Conservation (phyloP, 1,140 invertebrate genomes). For the Drosophila pseudoananassae region DNA sequence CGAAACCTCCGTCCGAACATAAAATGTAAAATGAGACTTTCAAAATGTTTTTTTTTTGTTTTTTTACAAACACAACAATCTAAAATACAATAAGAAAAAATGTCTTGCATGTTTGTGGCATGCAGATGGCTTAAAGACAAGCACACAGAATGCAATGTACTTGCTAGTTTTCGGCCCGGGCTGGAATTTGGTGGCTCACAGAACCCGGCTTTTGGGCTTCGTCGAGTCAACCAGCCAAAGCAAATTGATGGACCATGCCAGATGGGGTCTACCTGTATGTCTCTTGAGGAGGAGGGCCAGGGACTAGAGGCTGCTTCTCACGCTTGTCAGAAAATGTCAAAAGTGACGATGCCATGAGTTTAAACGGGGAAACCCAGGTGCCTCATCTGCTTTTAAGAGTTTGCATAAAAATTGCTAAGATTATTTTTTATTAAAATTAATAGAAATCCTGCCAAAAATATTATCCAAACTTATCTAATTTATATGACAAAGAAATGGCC, state of each 20-base stretch:
- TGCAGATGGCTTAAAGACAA: slow-evolving; percentile 46
- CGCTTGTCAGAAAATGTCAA: slow-evolving; percentile 82
- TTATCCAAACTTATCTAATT: too few species aligned
- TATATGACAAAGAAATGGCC: background rate
- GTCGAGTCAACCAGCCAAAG: slow-evolving; percentile 29
- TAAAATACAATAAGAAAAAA: slow-evolving; percentile 10
- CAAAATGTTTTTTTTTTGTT: slow-evolving; percentile 43
- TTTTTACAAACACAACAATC: background rate
- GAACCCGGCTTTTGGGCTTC: slow-evolving; percentile 15
- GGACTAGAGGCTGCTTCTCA: slow-evolving; percentile 54
- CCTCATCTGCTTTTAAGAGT: slow-evolving; percentile 5
- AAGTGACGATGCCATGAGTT: slow-evolving; percentile 63
- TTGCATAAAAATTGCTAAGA: background rate
- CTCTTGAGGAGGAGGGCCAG: background rate
- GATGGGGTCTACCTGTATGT: slow-evolving; percentile 14
- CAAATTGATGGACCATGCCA: slow-evolving; percentile 65
- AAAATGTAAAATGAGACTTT: slow-evolving; percentile 55
- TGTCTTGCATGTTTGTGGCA: slow-evolving; percentile 68
- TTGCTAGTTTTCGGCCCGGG: slow-evolving; percentile 21
- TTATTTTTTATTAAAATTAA: background rate
- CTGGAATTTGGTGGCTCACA: slow-evolving; percentile 19
- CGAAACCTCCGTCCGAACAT: slow-evolving; percentile 22
- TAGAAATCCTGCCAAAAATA: background rate
- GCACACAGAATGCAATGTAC: slow-evolving; percentile 22
- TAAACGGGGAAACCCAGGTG: slow-evolving; percentile 22